A percentile compares a stretch with the other conserved stretches of the same genome.
Conservation (phyloP, 92 coral and sea anemone genomes). For the Zoanthus sansibaricus region DNA sequence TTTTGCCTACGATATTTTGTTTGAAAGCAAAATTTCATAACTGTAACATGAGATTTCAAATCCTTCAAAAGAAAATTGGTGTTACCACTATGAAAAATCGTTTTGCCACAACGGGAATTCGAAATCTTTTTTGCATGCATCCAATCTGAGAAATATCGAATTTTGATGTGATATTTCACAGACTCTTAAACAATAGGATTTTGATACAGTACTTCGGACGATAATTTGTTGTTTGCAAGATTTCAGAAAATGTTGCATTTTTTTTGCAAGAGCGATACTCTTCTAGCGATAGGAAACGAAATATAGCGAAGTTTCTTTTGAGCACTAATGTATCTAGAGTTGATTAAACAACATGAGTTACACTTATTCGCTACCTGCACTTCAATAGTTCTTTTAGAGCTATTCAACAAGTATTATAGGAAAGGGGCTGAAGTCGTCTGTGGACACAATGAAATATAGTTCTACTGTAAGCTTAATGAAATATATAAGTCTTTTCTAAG, state of each 20-base stretch:
- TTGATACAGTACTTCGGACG: background rate
- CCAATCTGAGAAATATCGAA: background rate
- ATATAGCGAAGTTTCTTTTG: background rate
- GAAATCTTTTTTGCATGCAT: background rate
- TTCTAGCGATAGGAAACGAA: background rate
- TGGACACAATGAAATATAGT: no score
- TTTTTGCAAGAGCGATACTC: background rate
- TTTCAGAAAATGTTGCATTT: background rate
- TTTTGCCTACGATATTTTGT: background rate
- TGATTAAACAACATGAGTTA: no score
- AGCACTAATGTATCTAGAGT: background rate
- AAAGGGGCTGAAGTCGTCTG: no score
- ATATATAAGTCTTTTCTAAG: no score
- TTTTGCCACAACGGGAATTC: constrained; percentile 6
- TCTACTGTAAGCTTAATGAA: no score
- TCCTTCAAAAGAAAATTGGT: background rate
- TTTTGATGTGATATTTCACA: no score
- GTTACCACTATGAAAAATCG: background rate
- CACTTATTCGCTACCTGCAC: no score
- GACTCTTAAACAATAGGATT: no score
- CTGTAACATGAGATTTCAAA: background rate
- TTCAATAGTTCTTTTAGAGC: no score
- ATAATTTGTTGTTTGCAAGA: background rate
- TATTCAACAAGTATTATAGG: no score
- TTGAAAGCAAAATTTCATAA: background rate